Evolutionary conservation across 2,797 vertebrate species (phyloP).

Genomic region (Cossypha heuglini): DNA sequence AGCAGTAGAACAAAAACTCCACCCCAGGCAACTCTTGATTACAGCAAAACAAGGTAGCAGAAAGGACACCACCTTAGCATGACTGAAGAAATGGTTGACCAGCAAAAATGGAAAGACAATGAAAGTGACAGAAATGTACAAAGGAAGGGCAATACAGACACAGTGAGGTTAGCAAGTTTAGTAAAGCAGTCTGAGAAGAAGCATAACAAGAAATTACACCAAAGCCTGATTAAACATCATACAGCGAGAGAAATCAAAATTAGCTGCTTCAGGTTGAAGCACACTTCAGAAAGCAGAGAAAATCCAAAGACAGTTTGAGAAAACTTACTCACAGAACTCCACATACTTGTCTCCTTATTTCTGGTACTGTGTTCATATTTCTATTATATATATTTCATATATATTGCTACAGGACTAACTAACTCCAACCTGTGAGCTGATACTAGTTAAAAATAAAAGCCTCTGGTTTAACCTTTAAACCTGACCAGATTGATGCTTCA

Average conservation of each 20-base stretch:
- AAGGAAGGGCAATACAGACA: background rate
- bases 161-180: background rate
- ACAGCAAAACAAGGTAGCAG: background rate
- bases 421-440: background rate
- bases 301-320: background rate
- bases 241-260: background rate
- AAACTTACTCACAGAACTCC: background rate
- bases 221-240: background rate
- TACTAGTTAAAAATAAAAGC: constrained; percentile 2
- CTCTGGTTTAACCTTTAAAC: background rate
- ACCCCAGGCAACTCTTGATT: background rate
- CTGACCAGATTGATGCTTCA: background rate
- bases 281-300: background rate
- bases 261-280: background rate
- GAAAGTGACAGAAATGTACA: background rate
- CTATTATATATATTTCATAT: too few species aligned
- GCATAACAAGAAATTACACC: background rate
- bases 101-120: background rate
- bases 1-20: background rate
- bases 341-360: background rate
- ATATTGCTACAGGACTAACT: background rate
- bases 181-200: background rate
- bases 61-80: background rate
- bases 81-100: background rate
- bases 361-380: background rate